Conservation (phyloP, 1,140 invertebrate species). For the Ceratoteleas bidentatus region DNA sequence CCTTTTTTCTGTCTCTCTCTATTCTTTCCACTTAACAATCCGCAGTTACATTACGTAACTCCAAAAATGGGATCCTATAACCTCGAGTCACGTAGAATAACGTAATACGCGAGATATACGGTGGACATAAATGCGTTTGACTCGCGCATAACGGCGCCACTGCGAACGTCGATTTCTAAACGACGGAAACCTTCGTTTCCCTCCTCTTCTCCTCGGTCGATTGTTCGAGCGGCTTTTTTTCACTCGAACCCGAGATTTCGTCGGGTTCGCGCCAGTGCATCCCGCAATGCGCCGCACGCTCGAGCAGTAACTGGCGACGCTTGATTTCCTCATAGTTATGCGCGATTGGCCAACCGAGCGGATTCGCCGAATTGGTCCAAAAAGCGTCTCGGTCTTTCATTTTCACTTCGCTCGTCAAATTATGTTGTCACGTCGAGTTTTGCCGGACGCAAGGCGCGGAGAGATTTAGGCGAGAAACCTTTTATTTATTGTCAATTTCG, state of each 20-base stretch:
- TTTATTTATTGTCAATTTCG: too few species aligned
- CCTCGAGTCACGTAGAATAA: constrained; percentile 64
- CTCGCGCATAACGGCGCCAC: constrained; percentile 50
- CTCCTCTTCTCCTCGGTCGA: background rate
- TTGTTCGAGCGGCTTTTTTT: constrained; percentile 14
- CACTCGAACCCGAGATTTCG: constrained; percentile 26
- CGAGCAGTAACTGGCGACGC: constrained; percentile 26
- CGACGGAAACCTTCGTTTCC: constrained; percentile 45
- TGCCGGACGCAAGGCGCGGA: too few species aligned
- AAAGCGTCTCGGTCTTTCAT: constrained; percentile 31
- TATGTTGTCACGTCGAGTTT: constrained; percentile 16
- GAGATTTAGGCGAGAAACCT: too few species aligned
- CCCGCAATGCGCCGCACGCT: constrained; percentile 45
- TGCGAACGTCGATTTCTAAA: constrained; percentile 62
- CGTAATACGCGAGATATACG: constrained; percentile 59
- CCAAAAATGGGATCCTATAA: constrained; percentile 62
- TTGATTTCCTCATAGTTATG: constrained; percentile 58
- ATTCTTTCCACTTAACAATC: constrained; percentile 37
- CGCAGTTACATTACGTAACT: constrained; percentile 52
- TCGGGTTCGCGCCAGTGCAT: constrained; percentile 37
- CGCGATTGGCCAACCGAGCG: constrained; percentile 46
- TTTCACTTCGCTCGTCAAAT: constrained; percentile 35
- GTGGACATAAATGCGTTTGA: constrained; percentile 61
- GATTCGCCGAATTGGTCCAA: constrained; percentile 47
- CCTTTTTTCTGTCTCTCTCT: background rate